Evolutionary conservation across 2,797 vertebrate species (phyloP).

Genomic region (Rhabdomys pumilio): DNA sequence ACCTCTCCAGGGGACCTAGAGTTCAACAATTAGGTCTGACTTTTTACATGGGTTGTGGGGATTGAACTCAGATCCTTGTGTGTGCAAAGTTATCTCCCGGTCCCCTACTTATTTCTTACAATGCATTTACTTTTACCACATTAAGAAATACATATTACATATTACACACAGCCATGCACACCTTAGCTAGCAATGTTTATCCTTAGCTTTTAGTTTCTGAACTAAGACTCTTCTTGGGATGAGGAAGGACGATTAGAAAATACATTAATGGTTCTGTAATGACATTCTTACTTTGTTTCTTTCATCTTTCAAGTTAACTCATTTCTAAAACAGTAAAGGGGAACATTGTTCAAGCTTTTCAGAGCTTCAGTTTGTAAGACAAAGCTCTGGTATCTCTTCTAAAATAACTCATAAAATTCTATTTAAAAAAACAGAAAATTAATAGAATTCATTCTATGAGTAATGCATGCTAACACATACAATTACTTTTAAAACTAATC

Average conservation of each 20-base stretch:
- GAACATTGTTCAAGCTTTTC: conserved; percentile 28
- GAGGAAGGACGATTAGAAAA: conserved; percentile 21
- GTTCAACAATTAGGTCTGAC: not conserved
- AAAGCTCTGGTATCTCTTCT: conserved; percentile 5
- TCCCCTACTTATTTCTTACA: not conserved
- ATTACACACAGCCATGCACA: not conserved
- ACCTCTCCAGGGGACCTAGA: not conserved
- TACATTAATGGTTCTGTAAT: not conserved
- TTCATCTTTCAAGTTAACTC: conserved; percentile 13
- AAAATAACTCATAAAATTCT: conserved; percentile 50
- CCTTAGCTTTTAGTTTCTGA: not conserved
- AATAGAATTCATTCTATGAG: not conserved
- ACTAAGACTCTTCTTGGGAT: conserved; percentile 11
- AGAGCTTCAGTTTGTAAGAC: conserved; percentile 26
- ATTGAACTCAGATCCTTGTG: not conserved
- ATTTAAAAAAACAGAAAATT: conserved; percentile 18
- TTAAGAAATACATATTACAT: not conserved
- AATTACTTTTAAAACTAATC: conserved; percentile 51
- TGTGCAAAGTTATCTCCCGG: not conserved
- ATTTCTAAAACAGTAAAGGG: conserved; percentile 35
- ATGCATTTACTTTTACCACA: not conserved
- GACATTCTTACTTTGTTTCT: not conserved
- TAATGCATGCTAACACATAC: not conserved
- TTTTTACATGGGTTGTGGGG: rapidly evolving
- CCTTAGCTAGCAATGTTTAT: not conserved